These are phyloP conservation scores for Ophion ventricosus DNA, from an alignment of 2,888 invertebrate species.

Conservation along the genomic window DNA sequence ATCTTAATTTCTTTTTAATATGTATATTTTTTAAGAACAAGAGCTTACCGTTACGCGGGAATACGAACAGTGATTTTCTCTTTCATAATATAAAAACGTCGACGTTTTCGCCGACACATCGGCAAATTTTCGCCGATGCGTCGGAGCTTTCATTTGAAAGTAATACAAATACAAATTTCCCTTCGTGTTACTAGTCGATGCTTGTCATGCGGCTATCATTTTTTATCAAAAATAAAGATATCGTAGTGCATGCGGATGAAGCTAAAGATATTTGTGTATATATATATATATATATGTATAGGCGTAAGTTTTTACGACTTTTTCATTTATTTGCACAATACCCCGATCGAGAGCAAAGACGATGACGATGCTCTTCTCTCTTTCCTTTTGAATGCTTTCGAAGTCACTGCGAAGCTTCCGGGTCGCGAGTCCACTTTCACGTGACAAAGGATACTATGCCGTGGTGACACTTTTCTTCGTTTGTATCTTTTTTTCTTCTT, in stretches of 20 bases:
- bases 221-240: constrained; percentile 21
- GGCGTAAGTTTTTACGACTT: neutral
- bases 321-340: constrained; percentile 36
- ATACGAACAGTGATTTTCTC: neutral
- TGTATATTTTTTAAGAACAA: too few species aligned
- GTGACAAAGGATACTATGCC: constrained; percentile 57
- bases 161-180: neutral
- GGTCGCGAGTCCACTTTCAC: constrained; percentile 64
- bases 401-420: constrained; percentile 54
- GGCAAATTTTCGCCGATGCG: too few species aligned
- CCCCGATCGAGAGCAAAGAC: constrained; percentile 41
- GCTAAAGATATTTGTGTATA: neutral
- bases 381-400: constrained; percentile 27
- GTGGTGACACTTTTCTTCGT: constrained; percentile 49
- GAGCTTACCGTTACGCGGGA: neutral
- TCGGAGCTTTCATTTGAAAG: constrained; percentile 10
- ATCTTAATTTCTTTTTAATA: too few species aligned
- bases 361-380: constrained; percentile 36
- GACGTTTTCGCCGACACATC: too few species aligned
- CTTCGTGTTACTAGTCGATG: neutral
- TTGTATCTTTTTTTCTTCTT: constrained; percentile 13
- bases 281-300: too few species aligned
- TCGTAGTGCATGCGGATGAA: constrained; percentile 20
- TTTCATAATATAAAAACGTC: neutral
- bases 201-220: constrained; percentile 39